Base-by-base conservation (phyloP, 2,797 vertebrate genomes). In the Melanotaenia boesemani region DNA sequence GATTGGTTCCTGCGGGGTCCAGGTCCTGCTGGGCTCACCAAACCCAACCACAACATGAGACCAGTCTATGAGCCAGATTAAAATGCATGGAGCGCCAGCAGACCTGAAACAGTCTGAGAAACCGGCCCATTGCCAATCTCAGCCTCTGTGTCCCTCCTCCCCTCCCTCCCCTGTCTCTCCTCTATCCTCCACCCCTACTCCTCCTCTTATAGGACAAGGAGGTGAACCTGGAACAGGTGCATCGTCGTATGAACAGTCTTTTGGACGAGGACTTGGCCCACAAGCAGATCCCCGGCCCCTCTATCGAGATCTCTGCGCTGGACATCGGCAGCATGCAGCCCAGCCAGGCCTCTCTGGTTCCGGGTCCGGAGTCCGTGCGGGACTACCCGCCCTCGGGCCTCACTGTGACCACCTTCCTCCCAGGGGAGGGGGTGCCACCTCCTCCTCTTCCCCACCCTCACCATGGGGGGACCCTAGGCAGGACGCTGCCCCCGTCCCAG, bases 161-260 rank as follows among this genome's bases (percentile, higher is more conserved):
- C 34, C 54, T 20, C 48, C 72, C 70, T 32, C 58, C 75, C 80
- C 65, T 87, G 61, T 92, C 83, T 80, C 89, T 74, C 87, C 77
- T 87, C 86, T 80, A 37, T 57, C 50, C 70, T 39, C 77, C 73
- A 20, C 63, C 77, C 74, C 82, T 28, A 28, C 61, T 72, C 77
- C 85, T 82, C 72, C 76, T 83, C 77, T 70, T 88, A n/a, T 81
- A 99, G 98, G 98, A 99, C 95, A 99, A 99, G 92, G 98, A 99
- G 92, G 96, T 99, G 89, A 97, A 99, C 39, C 91, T 99, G 95
- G 97, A 99, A 84, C 98, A 99, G 93, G 98, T 99, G 55, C 98
- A 99, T 30, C 96, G 96, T 26, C 97, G 98, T 85, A 96, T 99
- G 94, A 98, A 97, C 94, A 99, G 97, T 88, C 96, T 99, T 78